These are phyloP conservation scores for Mylabris phalerata DNA, from an alignment of 1,140 invertebrate species.

Conservation along the genomic window DNA sequence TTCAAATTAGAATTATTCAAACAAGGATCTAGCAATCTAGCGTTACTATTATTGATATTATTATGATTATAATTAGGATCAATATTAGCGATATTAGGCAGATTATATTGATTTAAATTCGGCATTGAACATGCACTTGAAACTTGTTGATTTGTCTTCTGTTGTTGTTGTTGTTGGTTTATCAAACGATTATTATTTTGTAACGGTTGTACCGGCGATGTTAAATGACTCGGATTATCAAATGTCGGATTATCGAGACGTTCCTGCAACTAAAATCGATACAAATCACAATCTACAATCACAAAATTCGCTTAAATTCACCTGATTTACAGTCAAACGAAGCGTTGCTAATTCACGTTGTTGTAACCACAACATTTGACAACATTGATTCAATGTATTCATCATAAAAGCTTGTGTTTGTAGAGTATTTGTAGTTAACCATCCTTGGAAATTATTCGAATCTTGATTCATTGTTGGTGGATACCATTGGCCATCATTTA, in stretches of 20 bases:
- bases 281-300: not conserved
- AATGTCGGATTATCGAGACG: not conserved
- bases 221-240: slow-evolving; percentile 1
- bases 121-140: slow-evolving; percentile 32
- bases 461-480: not conserved
- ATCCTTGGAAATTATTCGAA: not conserved
- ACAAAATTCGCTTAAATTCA: not conserved
- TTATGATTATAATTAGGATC: slow-evolving; percentile 27
- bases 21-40: slow-evolving; percentile 28
- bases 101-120: slow-evolving; percentile 33
- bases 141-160: slow-evolving; percentile 30
- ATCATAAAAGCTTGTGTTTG: slow-evolving; percentile 45
- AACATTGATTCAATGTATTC: slow-evolving; percentile 45
- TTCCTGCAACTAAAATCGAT: slow-evolving; percentile 12
- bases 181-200: not conserved
- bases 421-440: slow-evolving; percentile 37
- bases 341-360: slow-evolving; percentile 43
- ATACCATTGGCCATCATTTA: slow-evolving; percentile 18
- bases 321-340: slow-evolving; percentile 30
- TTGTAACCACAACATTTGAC: slow-evolving; percentile 46
- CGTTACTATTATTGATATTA: slow-evolving; percentile 22
- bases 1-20: slow-evolving; percentile 28
- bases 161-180: slow-evolving; percentile 13
- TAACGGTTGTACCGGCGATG: slow-evolving; percentile 1
- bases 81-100: slow-evolving; percentile 20